Evolutionary conservation across 2,797 vertebrate species (phyloP).

Genomic region (Coregonus suidteri): DNA sequence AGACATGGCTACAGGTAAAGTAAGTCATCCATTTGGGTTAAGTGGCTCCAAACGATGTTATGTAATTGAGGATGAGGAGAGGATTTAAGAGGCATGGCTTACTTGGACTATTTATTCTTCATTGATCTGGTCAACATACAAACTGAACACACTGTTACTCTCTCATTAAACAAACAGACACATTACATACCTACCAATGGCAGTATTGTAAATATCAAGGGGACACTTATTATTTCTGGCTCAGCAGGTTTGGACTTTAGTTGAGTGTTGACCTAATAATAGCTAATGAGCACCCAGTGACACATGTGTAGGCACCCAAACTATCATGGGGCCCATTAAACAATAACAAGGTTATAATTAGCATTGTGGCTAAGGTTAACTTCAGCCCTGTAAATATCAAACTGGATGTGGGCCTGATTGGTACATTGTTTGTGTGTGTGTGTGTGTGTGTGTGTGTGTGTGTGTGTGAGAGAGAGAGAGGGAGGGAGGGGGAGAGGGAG

Average conservation of each 20-base stretch:
- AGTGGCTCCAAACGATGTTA: slow-evolving; percentile 47
- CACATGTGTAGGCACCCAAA: slow-evolving; percentile 73
- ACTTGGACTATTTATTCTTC: slow-evolving; percentile 34
- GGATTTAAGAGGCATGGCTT: slow-evolving; percentile 25
- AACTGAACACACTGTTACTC: not conserved
- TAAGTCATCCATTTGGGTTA: slow-evolving; percentile 41
- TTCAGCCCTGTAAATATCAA: slow-evolving; percentile 62
- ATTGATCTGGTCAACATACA: slow-evolving; percentile 13
- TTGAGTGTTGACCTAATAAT: slow-evolving; percentile 80
- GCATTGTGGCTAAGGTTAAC: slow-evolving; percentile 68
- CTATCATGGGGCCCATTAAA: slow-evolving; percentile 72
- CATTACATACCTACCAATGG: slow-evolving; percentile 61
- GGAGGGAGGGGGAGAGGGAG: not conserved
- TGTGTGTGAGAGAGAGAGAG: not conserved
- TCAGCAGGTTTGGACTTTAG: slow-evolving; percentile 79
- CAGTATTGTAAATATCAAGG: slow-evolving; percentile 76
- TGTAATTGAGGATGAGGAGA: slow-evolving; percentile 42
- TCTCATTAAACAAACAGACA: slow-evolving; percentile 13
- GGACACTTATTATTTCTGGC: slow-evolving; percentile 75
- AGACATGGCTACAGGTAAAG: slow-evolving; percentile 16
- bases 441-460: not conserved
- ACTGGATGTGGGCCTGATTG: slow-evolving; percentile 55
- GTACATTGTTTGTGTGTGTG: slow-evolving; percentile 13
- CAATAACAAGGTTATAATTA: slow-evolving; percentile 73
- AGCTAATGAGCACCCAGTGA: slow-evolving; percentile 81